These are phyloP conservation scores for Listronotus bonariensis DNA, from an alignment of 1,140 invertebrate species.

Conservation along the genomic window DNA sequence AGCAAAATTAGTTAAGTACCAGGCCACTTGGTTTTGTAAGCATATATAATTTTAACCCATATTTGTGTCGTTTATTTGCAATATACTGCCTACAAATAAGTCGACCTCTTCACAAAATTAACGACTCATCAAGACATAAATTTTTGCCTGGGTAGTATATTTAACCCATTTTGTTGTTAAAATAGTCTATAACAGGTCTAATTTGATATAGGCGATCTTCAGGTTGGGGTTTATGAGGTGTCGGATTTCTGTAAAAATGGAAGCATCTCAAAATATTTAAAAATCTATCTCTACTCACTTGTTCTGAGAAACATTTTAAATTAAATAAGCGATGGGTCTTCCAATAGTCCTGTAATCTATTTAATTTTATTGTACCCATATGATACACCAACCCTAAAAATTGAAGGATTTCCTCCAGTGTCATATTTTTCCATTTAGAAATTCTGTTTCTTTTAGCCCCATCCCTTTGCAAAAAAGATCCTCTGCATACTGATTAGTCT, in stretches of 20 bases:
- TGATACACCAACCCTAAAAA: constrained; percentile 39
- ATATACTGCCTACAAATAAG: constrained; percentile 1
- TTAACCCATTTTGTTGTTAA: constrained; percentile 26
- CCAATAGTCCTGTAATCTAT: constrained; percentile 41
- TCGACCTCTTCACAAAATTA: not conserved
- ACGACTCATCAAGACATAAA: constrained; percentile 46
- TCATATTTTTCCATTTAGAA: no score
- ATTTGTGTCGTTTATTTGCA: constrained; percentile 4
- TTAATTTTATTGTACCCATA: constrained; percentile 35
- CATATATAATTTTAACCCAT: constrained; percentile 4
- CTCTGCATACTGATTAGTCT: no score
- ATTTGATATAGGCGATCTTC: constrained; percentile 26
- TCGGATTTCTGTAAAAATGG: constrained; percentile 33
- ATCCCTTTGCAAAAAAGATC: no score
- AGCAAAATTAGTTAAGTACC: not conserved
- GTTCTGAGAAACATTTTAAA: constrained; percentile 31
- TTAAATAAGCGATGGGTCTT: constrained; percentile 37
- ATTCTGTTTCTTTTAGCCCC: no score
- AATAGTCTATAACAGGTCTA: constrained; percentile 30
- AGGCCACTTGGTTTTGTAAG: not conserved
- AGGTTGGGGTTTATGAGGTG: not conserved
- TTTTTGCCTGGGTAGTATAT: constrained; percentile 47
- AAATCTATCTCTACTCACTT: constrained; percentile 42
- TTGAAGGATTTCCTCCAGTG: constrained; percentile 25
- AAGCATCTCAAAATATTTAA: constrained; percentile 38